Evolutionary conservation across 2,888 invertebrate species (phyloP), one percentile per base, ranked within the genome.

Genomic region (Heliconius sara): DNA sequence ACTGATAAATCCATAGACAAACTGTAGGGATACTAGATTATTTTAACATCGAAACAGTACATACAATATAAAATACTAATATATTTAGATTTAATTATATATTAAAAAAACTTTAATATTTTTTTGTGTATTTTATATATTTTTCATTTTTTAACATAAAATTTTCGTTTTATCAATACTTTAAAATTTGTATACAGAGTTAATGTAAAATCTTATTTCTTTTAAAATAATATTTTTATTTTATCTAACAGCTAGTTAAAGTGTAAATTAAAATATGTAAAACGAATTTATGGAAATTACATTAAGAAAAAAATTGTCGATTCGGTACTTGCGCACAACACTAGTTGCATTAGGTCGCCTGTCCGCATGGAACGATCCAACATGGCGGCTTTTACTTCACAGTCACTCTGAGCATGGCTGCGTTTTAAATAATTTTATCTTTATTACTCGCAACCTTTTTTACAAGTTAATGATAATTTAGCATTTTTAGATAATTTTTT

Each of bases 311-410:
- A 80, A 3, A 30, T 22, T 9, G 30, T 93, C 86, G 87, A 87
- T 86, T 89, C 82, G 85, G 89, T 85, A 92, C 91, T 87, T 93
- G 93, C 93, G 93, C 92, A 92, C 93, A 93, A 87, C 93, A 92
- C 93, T 93, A 93, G 87, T 85, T 81, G 84, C 86, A 84, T 84
- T 85, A 86, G 85, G 85, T 87, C 88, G 90, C 85, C 88, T 89
- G 88, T 87, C 90, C 92, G 92, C 92, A 93, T 92, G 92, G 91
- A 89, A 91, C 89, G 87, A 91, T 92, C 86, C 94, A 94, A 95
- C 86, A 95, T 95, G 94, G 94, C 94, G 92, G 91, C 89, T 91
- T 91, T 91, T 89, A 91, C 90, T 92, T 92, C 91, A 91, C 91
- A 93, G 91, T 91, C 92, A 90, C 88, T 89, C 86, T 89, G 91